Base-by-base conservation (phyloP, 1,140 invertebrate species). In the Nautilus pompilius region DNA sequence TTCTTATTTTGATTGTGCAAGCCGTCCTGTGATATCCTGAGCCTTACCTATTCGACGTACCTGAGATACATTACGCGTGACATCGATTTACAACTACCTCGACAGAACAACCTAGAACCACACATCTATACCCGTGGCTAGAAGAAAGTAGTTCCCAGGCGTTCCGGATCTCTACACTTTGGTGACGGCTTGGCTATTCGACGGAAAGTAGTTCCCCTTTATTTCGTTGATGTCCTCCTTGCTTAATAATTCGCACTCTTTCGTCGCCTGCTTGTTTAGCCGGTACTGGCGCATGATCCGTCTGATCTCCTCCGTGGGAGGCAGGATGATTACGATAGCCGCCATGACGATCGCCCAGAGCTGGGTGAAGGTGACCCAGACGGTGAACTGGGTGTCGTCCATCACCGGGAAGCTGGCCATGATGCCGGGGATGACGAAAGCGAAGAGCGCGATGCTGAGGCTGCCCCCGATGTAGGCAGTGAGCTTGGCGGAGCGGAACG, bases 291-390 rank as follows among this genome's bases (percentile, higher is more conserved):
- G 72, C 54, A 73, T 59, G 32, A 80, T 74, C n/a, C 72, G 68
- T 8, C 60, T 67, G 20, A 80, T 71, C 65, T 80, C 78, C 51
- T 80, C 76, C 13, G 69, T 56, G 10, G 75, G 76, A 4, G 78
- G 78, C 17, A 75, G 70, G 13, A 80, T 58, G 24, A 80, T 74
- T 20, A 80, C 76, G 20, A 80, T 71, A 34, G 77, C 56, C 2
- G 76, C 75, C 76, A 78, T 78, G 29, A 77, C 59, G 26, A 78
- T 67, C 24, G 76, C 76, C 73, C 76, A 80, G 2, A 63, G 63
- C 61, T 80, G 78, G 3, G 73, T 77, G 62, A 78, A 76, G 46
- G 69, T 67, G 8, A 80, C 69, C 80, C 80, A 81, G 36, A 74
- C 72, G 24, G 68, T 69, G 57, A 81, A 81, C 57, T 74, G 72